Percentiles rank a stretch among this genome's conserved stretches.
Conservation (phyloP, 2,888 invertebrate genomes). For the Incurvaria masculella region DNA sequence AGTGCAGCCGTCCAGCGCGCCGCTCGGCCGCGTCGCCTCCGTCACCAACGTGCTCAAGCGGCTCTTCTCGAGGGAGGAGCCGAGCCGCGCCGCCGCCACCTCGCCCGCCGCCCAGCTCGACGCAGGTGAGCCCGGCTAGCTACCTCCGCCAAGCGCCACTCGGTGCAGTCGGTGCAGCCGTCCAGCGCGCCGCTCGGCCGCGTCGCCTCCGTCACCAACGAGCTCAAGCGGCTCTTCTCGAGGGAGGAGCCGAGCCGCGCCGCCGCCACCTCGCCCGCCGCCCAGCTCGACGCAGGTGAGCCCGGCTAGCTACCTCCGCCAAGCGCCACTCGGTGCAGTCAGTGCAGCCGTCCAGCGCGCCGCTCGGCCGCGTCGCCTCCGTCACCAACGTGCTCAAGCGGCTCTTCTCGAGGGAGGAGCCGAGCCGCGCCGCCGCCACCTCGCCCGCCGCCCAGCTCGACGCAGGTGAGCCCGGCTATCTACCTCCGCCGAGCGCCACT, state of each 20-base stretch:
- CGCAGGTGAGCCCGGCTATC: no score
- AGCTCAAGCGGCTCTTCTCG: conserved; percentile 72
- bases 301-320: no score
- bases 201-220: conserved; percentile 74
- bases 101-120: conserved; percentile 40
- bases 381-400: no score
- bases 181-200: conserved; percentile 64
- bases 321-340: no score
- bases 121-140: conserved; percentile 43
- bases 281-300: conserved; percentile 50
- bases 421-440: no score
- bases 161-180: conserved; percentile 56
- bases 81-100: conserved; percentile 30
- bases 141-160: no score
- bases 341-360: no score
- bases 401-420: no score
- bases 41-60: conserved; percentile 75
- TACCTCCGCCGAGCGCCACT: no score
- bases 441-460: no score
- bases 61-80: conserved; percentile 73
- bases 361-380: no score
- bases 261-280: conserved; percentile 19
- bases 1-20: no score
- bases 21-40: conserved; percentile 67
- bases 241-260: conserved; percentile 63